A percentile compares a stretch with the other conserved stretches of the same genome.
Evolutionary conservation across 2,113 vertebrate genomes (phyloP).

Genomic region (Mustelus asterias): DNA sequence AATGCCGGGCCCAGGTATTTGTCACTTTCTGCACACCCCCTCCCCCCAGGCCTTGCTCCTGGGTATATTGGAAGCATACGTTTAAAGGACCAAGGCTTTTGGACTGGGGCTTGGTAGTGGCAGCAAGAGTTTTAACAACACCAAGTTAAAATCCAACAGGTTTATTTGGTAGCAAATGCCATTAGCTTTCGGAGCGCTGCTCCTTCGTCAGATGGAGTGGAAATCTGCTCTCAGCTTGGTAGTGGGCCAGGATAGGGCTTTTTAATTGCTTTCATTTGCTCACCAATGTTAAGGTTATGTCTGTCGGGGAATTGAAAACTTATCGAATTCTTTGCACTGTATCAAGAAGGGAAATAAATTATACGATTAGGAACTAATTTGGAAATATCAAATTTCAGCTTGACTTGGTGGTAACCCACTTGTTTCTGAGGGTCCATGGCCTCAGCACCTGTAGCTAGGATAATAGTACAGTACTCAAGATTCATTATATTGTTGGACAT

Average conservation of each 20-base stretch:
- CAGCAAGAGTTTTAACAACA: no score
- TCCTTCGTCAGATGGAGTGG: no score
- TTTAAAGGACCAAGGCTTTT: neutral
- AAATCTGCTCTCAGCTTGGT: no score
- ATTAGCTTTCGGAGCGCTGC: no score
- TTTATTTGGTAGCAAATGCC: no score
- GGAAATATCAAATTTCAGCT: neutral
- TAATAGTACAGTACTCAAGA: neutral
- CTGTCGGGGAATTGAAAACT: neutral
- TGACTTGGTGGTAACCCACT: neutral
- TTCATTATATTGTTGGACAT: neutral
- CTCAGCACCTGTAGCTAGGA: neutral
- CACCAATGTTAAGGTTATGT: neutral
- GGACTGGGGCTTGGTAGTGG: neutral
- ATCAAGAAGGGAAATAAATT: neutral
- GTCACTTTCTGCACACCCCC: no score
- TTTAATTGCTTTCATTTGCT: neutral
- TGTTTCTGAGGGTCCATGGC: neutral
- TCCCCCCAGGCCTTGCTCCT: no score
- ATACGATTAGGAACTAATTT: neutral
- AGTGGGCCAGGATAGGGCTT: neutral
- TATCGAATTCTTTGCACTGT: neutral
- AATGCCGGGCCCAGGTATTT: no score
- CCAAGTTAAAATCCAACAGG: no score
- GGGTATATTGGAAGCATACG: neutral